phyloP scores from a whole-genome alignment of 1,140 invertebrate species.

The Rhizoglyphus robini region DNA sequence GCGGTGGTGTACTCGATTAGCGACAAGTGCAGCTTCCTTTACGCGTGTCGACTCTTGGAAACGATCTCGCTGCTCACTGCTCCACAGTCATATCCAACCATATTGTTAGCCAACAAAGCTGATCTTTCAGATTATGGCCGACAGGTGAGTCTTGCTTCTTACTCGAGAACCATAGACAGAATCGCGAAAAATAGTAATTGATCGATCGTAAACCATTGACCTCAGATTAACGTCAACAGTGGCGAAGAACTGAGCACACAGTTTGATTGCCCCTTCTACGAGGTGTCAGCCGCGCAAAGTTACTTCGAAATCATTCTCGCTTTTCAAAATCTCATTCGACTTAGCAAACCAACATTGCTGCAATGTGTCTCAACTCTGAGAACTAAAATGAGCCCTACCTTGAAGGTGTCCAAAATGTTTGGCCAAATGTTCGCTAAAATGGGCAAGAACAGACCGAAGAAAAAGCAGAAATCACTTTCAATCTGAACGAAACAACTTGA shows the following conservation, averaged over 20 bases:
- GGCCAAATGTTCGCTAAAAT: constrained; percentile 63
- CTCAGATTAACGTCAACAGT: constrained; percentile 45
- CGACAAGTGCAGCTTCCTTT: constrained; percentile 54
- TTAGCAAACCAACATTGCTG: constrained; percentile 42
- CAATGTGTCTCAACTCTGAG: too few species aligned
- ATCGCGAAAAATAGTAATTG: too few species aligned
- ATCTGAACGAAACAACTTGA: constrained; percentile 7
- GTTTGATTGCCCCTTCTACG: constrained; percentile 67
- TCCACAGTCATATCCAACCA: constrained; percentile 36
- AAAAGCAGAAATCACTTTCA: constrained; percentile 18
- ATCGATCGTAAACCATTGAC: neutral
- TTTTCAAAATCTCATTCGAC: constrained; percentile 53
- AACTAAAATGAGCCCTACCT: constrained; percentile 57
- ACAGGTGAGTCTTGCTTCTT: constrained; percentile 42
- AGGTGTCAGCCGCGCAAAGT: constrained; percentile 68
- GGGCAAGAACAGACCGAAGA: constrained; percentile 30
- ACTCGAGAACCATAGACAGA: too few species aligned
- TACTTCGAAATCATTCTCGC: constrained; percentile 58
- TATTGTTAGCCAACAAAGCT: constrained; percentile 64
- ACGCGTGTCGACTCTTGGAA: constrained; percentile 55
- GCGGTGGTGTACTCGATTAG: constrained; percentile 70
- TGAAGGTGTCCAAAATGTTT: constrained; percentile 58
- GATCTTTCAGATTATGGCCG: constrained; percentile 62
- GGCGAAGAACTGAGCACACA: constrained; percentile 60
- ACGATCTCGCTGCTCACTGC: constrained; percentile 43